Base-by-base conservation (phyloP, 2,113 vertebrate species). In the Scomber colias region DNA sequence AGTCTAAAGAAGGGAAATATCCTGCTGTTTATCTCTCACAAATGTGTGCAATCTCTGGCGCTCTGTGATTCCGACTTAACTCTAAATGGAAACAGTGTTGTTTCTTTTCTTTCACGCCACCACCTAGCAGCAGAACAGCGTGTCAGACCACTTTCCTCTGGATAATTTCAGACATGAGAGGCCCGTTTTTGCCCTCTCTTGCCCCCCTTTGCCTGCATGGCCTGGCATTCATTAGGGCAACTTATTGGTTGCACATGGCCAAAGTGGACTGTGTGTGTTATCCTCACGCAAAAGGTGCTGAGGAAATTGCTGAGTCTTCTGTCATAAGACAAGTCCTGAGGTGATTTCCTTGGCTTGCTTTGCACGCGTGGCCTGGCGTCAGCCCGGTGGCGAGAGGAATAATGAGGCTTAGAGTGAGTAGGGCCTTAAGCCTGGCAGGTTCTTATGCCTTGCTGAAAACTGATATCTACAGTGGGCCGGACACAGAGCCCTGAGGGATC, bases 241-340 rank as follows among this genome's bases (percentile, higher is more conserved):
- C 86, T 96, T 93, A 97, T 96, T 96, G 95, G 93, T 92, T 95
- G 92, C 96, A 96, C 86, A 92, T 96, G 95, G 91, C 74, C 87
- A 81, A 57, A 92, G 83, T 76, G 83, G 75, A 87, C 78, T 77
- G 78, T 90, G 92, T 94, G 92, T 94, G 87, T 94, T 95, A 94
- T 89, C 88, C 87, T 93, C 92, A 90, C 93, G 80, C 88, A 89
- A 94, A 94, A 95, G 94, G 95, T 95, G 93, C 89, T 81, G 87
- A 94, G 95, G 93, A 95, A 96, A 96, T 96, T 94, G 93, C 90
- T 81, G 92, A 91, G 88, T 90, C 92, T 90, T 94, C 86, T 62
- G 82, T 93, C 40, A 77, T 90, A 90, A 89, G 93, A 90, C 87
- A 83, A 90, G 85, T 93, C 86, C 84, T 84, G 55, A 81, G 82